A percentile compares a stretch with the other conserved stretches of the same genome.
Conservation (phyloP, 2,797 vertebrate genomes). For the Mormyrops attenuatus region DNA sequence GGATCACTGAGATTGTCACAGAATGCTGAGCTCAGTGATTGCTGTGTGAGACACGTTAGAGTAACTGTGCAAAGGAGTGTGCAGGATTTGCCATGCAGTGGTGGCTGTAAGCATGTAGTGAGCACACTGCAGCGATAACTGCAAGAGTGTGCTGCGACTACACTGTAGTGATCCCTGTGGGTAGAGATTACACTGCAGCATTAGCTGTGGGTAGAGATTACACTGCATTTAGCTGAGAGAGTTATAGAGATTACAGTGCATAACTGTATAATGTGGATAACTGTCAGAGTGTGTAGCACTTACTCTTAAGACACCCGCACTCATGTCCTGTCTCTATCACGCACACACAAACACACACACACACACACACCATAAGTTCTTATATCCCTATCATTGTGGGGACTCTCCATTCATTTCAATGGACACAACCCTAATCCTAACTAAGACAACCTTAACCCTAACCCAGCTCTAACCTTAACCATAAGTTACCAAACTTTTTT, state of each 20-base stretch:
- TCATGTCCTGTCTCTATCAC: not conserved
- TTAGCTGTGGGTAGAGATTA: not conserved
- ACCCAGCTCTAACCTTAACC: not conserved
- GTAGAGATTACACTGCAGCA: not conserved
- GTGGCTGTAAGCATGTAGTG: not conserved
- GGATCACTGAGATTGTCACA: slow-evolving; percentile 12
- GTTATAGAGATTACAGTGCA: not conserved
- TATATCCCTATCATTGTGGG: not conserved
- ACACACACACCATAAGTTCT: not conserved
- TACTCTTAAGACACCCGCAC: not conserved
- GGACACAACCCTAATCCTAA: not conserved
- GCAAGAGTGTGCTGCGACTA: not conserved
- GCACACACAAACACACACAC: not conserved
- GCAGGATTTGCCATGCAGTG: not conserved
- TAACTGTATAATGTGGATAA: not conserved
- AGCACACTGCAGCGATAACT: slow-evolving; percentile 7
- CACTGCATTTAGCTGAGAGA: not conserved
- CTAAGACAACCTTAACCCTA: not conserved
- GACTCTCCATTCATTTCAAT: not conserved
- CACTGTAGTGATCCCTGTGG: slow-evolving; percentile 2
- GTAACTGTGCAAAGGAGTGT: slow-evolving; percentile 11
- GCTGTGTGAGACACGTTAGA: not conserved
- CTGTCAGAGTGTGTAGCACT: not conserved
- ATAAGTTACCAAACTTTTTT: not conserved
- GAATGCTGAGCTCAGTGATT: slow-evolving; percentile 6